Base-by-base conservation (phyloP, 2,888 invertebrate species). In the Trachelus tabidus region DNA sequence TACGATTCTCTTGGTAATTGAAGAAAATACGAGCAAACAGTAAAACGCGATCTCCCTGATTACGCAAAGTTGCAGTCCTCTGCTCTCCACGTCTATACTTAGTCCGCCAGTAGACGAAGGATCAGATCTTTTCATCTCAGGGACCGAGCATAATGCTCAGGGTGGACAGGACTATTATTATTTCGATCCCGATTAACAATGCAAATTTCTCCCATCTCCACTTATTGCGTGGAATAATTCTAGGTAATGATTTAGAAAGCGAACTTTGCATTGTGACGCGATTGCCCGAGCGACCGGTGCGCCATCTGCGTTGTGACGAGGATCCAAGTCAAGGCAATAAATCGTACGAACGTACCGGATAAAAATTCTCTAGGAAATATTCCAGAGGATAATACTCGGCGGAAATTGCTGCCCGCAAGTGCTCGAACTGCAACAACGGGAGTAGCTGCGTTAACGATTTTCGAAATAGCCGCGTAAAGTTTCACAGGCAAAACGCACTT, bases 101-200 rank as follows among this genome's bases (percentile, higher is more conserved):
- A 56, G 31, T 23, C n/a, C 15, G 33, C 33, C 73, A 73, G 73
- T 11, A 73, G n/a, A 76, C 12, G 33, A 37, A 69, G 56, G 77
- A 77, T 74, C 74, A 12, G 74, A 68, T 30, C 74, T 77, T 77
- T 77, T 69, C 68, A 75, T 77, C 74, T 77, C 33, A 35, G 73
- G 23, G 35, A 73, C 23, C n/a, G 30, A 68, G 30, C n/a, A 37
- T 40, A 76, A n/a, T 30, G 23, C 69, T 15, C 11, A 30, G 40
- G 35, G 56, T 33, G 15, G 40, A n/a, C 33, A 34, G 56, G 37
- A 73, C 75, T 80, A 79, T 81, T 82, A 87, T 89, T 86, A 86
- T 86, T 87, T 83, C 84, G 83, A 87, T 88, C 85, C 83, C 87
- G 88, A 88, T 89, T 88, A 88, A 86, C 88, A 87, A 89, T 88